These are phyloP conservation scores for Echiichthys vipera DNA, from an alignment of 2,797 vertebrate genomes.

Conservation along the genomic window DNA sequence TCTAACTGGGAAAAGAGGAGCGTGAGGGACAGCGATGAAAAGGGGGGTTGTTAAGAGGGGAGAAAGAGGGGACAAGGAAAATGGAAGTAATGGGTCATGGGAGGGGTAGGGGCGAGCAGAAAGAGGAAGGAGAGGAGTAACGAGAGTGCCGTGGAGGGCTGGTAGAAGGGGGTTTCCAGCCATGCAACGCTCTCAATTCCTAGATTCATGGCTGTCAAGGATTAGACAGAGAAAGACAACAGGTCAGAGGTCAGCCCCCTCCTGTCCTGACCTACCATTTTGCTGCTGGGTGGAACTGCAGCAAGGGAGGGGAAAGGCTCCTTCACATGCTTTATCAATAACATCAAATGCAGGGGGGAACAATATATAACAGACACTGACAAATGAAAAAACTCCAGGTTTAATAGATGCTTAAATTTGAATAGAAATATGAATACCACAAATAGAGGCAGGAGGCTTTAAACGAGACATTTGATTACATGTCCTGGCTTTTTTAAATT, in stretches of 20 bases:
- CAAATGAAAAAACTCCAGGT: background rate
- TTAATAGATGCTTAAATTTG: background rate
- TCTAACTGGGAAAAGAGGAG: background rate
- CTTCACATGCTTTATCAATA: slow-evolving; percentile 27
- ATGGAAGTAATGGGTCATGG: slow-evolving; percentile 40
- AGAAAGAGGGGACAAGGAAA: slow-evolving; percentile 17
- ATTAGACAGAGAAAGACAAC: slow-evolving; percentile 34
- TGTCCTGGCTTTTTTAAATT: too few relatives aligned
- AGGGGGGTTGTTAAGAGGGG: background rate
- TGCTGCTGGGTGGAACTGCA: slow-evolving; percentile 20
- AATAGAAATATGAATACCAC: too few relatives aligned
- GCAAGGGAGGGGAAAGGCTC: background rate
- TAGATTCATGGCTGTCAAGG: slow-evolving; percentile 48
- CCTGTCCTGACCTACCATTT: slow-evolving; percentile 17
- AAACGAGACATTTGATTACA: background rate
- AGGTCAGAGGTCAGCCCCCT: slow-evolving; percentile 37
- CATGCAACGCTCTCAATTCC: slow-evolving; percentile 32
- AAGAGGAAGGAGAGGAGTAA: slow-evolving; percentile 29
- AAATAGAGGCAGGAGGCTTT: background rate
- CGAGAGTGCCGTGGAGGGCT: slow-evolving; percentile 10
- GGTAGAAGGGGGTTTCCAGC: slow-evolving; percentile 20
- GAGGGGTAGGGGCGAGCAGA: slow-evolving; percentile 15
- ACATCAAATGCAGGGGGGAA: background rate
- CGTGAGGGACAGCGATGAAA: background rate
- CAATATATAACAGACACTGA: background rate